These are phyloP conservation scores for Hyalella azteca DNA, from an alignment of 2,888 invertebrate genomes.

Conservation along the genomic window DNA sequence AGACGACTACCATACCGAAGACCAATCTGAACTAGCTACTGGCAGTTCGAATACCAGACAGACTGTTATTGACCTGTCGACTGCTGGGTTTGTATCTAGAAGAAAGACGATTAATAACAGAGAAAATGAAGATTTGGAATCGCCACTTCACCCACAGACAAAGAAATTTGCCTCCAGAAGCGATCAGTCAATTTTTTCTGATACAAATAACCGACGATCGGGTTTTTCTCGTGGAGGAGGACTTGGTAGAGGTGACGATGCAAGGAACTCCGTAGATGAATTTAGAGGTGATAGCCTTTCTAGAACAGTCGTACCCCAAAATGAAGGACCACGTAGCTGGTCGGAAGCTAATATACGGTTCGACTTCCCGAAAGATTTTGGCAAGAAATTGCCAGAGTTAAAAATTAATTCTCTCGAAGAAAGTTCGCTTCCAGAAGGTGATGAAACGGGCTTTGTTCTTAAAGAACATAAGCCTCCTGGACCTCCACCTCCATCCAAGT, in stretches of 20 bases:
- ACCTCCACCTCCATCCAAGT: neutral
- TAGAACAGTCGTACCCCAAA: too few species aligned
- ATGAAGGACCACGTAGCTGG: constrained; percentile 1
- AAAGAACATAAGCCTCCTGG: constrained; percentile 9
- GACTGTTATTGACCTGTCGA: constrained; percentile 17
- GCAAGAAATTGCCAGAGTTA: neutral
- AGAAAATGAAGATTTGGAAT: too few species aligned
- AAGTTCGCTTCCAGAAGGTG: neutral
- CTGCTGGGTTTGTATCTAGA: too few species aligned
- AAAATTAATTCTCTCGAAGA: neutral
- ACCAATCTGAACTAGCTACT: neutral
- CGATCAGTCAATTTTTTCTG: constrained; percentile 15
- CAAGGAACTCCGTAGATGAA: too few species aligned
- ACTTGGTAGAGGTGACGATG: too few species aligned
- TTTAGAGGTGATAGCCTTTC: neutral
- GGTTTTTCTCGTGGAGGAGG: too few species aligned
- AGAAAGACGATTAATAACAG: too few species aligned
- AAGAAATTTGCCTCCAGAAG: constrained; percentile 11
- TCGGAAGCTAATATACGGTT: neutral
- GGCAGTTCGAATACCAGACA: constrained; percentile 12
- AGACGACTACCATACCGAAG: neutral
- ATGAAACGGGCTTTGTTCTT: neutral
- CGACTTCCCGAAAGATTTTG: neutral
- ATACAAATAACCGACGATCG: too few species aligned
- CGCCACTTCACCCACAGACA: too few species aligned